Evolutionary conservation across 2,888 invertebrate genomes (phyloP).

Genomic region (Cenopis cana): DNA sequence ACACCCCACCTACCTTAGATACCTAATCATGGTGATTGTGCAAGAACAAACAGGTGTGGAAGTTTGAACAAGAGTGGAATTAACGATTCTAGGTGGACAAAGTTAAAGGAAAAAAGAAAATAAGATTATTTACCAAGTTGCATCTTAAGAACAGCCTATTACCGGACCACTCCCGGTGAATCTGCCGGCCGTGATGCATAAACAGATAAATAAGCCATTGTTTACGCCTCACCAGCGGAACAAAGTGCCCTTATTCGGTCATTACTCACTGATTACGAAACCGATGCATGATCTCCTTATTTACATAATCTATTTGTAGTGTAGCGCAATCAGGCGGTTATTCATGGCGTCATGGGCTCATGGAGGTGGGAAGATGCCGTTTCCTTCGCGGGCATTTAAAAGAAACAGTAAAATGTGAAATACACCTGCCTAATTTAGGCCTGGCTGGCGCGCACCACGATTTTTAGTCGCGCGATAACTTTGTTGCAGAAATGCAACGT

Average conservation of each 20-base stretch:
- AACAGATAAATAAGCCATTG: slow-evolving; percentile 73
- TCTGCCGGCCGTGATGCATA: slow-evolving; percentile 61
- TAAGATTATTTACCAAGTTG: background rate
- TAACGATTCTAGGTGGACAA: background rate
- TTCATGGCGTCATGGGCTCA: no score
- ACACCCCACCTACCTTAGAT: background rate
- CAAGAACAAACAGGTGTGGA: background rate
- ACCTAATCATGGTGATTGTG: background rate
- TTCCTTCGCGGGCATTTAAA: background rate
- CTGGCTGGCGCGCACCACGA: no score
- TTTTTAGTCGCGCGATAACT: no score
- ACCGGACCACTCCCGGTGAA: slow-evolving; percentile 52
- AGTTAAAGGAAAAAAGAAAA: background rate
- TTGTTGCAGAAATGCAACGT: no score
- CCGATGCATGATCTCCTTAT: slow-evolving; percentile 36
- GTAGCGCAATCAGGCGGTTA: slow-evolving; percentile 10
- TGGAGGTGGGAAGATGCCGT: slow-evolving; percentile 15
- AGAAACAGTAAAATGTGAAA: background rate
- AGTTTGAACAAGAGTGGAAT: background rate
- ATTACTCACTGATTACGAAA: slow-evolving; percentile 45
- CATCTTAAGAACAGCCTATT: slow-evolving; percentile 31
- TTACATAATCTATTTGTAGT: slow-evolving; percentile 34
- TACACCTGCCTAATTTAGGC: no score
- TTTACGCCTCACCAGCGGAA: slow-evolving; percentile 66
- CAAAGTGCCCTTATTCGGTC: slow-evolving; percentile 54